These are phyloP conservation scores for Drosophila kikkawai DNA, from an alignment of 1,140 invertebrate species.

Conservation along the genomic window DNA sequence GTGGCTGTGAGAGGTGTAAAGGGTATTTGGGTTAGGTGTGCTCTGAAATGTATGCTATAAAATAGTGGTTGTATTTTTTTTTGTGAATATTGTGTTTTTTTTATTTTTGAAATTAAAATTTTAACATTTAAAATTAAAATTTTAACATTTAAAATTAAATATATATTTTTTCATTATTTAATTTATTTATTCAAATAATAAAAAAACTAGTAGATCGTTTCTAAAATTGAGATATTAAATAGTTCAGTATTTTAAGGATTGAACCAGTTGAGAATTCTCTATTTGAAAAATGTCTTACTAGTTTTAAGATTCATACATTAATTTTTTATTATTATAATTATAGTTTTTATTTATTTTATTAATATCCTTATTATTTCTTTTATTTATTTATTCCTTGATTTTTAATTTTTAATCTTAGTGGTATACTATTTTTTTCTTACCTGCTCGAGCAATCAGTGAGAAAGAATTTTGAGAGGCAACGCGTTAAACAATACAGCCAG, in stretches of 20 bases:
- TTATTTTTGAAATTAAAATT: neutral
- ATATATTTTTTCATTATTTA: no score
- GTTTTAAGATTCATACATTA: no score
- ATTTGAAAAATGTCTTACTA: no score
- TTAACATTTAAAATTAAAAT: no score
- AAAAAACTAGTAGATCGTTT: no score
- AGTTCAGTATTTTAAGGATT: no score
- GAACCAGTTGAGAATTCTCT: no score
- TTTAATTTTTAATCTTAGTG: neutral
- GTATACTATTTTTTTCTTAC: constrained; percentile 4
- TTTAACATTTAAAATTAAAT: no score
- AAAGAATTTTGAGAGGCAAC: constrained; percentile 64
- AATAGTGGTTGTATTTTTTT: neutral
- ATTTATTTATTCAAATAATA: neutral
- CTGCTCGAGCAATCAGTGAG: constrained; percentile 60
- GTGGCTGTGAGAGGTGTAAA: neutral
- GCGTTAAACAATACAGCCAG: constrained; percentile 57
- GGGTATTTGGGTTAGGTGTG: neutral
- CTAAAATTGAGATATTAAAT: no score
- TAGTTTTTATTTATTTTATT: neutral
- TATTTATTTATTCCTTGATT: neutral
- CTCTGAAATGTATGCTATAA: constrained; percentile 22
- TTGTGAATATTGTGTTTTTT: neutral
- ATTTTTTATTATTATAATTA: neutral
- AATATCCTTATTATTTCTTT: neutral